A percentile compares a stretch with the other conserved stretches of the same genome.
These are phyloP conservation scores for Ptychodera flava DNA, from an alignment of 35 echinoderm and acorn worm genomes.

Conservation along the genomic window DNA sequence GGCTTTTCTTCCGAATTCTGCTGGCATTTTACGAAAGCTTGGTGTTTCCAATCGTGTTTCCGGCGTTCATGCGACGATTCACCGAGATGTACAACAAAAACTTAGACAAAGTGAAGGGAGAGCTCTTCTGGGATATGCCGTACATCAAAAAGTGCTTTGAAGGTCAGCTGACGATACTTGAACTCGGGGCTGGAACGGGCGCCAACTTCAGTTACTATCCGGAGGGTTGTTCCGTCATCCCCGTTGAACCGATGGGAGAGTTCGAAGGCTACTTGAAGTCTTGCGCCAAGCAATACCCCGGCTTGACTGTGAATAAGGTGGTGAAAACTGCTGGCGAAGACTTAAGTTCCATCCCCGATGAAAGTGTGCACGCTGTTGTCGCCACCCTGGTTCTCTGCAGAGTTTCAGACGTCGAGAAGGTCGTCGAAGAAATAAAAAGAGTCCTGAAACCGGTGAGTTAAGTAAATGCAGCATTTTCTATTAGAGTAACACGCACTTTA, in stretches of 20 bases:
- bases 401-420: background rate
- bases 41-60: background rate
- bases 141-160: background rate
- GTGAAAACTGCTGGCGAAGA: background rate
- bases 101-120: background rate
- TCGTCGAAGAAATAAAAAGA: conserved; percentile 18
- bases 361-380: conserved; percentile 1
- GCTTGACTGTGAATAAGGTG: background rate
- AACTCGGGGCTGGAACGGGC: conserved; percentile 13
- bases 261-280: conserved; percentile 4
- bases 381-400: conserved; percentile 15
- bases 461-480: background rate
- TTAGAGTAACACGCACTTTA: background rate
- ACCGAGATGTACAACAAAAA: background rate
- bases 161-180: background rate
- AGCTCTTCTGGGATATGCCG: background rate
- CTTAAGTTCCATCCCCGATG: background rate
- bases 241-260: conserved; percentile 7
- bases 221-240: background rate
- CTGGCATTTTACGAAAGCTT: background rate
- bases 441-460: conserved; percentile 15
- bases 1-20: background rate
- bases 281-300: conserved; percentile 8
- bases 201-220: conserved; percentile 12
- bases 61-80: background rate